phyloP scores from a whole-genome alignment of 1,140 invertebrate genomes.

The Babylonia areolata region DNA sequence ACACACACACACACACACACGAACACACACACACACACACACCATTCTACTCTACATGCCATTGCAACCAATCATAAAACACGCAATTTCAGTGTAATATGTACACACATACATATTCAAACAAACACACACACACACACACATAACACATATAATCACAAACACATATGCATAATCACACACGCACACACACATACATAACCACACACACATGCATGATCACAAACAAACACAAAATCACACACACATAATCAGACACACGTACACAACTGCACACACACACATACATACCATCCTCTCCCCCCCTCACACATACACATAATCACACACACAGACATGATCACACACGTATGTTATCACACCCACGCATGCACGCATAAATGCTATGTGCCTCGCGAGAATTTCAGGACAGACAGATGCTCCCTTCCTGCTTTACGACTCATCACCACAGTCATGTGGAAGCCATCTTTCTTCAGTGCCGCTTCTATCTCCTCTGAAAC shows the following conservation, averaged over 20 bases:
- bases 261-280: neutral
- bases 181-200: no score
- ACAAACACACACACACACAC: conserved; percentile 16
- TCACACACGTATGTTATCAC: neutral
- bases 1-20: conserved; percentile 12
- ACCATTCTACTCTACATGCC: no score
- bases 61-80: neutral
- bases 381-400: neutral
- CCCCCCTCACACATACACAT: neutral
- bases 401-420: neutral
- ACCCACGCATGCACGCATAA: neutral
- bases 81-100: neutral
- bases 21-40: conserved; percentile 11
- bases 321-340: neutral
- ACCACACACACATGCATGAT: no score
- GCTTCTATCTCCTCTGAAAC: conserved; percentile 10
- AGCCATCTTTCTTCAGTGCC: neutral
- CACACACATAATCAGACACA: neutral
- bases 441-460: neutral
- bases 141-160: neutral
- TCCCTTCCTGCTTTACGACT: conserved; percentile 1
- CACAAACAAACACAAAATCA: neutral
- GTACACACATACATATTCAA: neutral
- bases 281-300: neutral
- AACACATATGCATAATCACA: neutral